Evolutionary conservation across 2,888 invertebrate genomes (phyloP).

Genomic region (Microctonus aethiopoides): DNA sequence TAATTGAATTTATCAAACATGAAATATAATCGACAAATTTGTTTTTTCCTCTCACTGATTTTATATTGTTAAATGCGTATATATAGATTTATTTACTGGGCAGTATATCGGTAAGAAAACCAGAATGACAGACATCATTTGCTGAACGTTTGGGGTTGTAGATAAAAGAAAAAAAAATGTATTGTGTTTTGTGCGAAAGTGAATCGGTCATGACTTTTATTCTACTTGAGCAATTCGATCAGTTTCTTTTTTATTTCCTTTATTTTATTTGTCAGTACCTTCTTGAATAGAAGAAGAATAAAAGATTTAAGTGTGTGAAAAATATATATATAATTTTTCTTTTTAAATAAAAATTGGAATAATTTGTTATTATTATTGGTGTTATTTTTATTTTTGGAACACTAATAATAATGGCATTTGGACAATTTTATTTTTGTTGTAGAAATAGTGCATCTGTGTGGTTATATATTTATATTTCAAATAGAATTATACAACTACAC

Average conservation of each 20-base stretch:
- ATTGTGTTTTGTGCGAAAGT: background rate
- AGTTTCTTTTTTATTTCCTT: background rate
- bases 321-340: too few relatives aligned
- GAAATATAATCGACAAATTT: constrained; percentile 34
- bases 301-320: too few relatives aligned
- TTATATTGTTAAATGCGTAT: background rate
- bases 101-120: background rate
- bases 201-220: background rate
- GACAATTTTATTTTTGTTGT: background rate
- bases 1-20: background rate
- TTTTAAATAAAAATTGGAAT: too few relatives aligned
- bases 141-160: background rate
- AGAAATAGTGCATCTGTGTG: constrained; percentile 1
- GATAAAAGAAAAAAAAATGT: background rate
- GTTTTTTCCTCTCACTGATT: constrained; percentile 13
- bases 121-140: background rate
- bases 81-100: background rate
- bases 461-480: background rate
- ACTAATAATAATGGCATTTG: too few relatives aligned
- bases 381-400: too few relatives aligned
- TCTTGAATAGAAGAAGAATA: too few relatives aligned
- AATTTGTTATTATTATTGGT: background rate
- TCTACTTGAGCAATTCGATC: background rate
- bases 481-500: background rate
- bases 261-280: too few relatives aligned